Evolutionary conservation across 2,797 vertebrate genomes (phyloP).

Genomic region (Chrysocyon brachyurus): DNA sequence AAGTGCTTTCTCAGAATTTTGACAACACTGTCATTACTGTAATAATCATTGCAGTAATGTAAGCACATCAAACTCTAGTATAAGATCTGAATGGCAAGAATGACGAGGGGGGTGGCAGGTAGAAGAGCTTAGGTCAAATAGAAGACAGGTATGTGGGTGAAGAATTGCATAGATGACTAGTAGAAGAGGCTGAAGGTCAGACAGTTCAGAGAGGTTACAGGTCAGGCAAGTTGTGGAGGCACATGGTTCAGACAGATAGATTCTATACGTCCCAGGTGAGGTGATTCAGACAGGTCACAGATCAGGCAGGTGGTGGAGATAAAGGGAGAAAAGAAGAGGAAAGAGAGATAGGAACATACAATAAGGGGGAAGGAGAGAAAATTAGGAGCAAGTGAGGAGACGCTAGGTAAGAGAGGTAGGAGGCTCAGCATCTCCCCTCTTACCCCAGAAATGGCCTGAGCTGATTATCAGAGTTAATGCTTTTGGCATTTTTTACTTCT

Average conservation of each 20-base stretch:
- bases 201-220: neutral
- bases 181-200: neutral
- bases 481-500: conserved; percentile 29
- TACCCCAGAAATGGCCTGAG: neutral
- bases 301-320: neutral
- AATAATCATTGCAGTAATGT: neutral
- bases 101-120: neutral
- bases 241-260: neutral
- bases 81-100: neutral
- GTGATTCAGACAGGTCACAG: neutral
- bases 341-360: neutral
- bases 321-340: conserved; percentile 21
- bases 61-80: neutral
- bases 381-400: neutral
- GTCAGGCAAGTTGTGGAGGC: neutral
- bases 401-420: neutral
- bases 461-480: neutral
- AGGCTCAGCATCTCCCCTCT: neutral
- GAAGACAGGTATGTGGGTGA: neutral
- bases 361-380: neutral
- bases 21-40: neutral
- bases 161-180: neutral
- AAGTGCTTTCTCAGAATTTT: conserved; percentile 28
- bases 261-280: neutral
- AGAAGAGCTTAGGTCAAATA: neutral